Base-by-base conservation (phyloP, 2,797 vertebrate genomes). In the Sebastes kiyomatsui region DNA sequence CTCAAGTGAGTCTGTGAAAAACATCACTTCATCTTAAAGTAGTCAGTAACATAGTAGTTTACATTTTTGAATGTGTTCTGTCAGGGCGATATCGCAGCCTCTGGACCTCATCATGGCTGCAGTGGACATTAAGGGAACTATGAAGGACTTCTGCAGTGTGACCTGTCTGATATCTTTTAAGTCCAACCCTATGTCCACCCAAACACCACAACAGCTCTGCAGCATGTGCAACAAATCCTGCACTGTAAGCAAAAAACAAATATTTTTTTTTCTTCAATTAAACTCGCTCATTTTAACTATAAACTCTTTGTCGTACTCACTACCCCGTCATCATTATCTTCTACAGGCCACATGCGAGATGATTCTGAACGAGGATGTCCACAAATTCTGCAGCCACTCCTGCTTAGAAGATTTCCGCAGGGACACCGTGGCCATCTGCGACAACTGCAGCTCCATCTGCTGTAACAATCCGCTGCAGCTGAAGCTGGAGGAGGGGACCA, bases 71-170 rank as follows among this genome's bases (percentile, higher is more conserved):
- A 20, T 27, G 33, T 46, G 25, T 72, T 85, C 1, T 77, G 30
- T 33, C 80, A 99, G 98, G 88, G 93, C 91, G 14, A 97, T 98
- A 91, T 83, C 91, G 54, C 96, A 97, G 84, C 96, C 94, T 88
- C 97, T 97, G 94, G 97, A 98, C 71, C 94, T 98, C 81, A 96
- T 99, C 94, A 96, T 95, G 88, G 96, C 97, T 65, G 96, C 96
- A 22, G 97, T 99, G 91, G 97, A 99, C 87, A 88, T 84, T 28
- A 94, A 94, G 5, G 96, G 94, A 38, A 92, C 94, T 66, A 95
- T 96, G 79, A 97, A 97, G 91, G 96, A 98, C 80, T 99, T 99
- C 95, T 99, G 98, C 94, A 97, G 97, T 84, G 92, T 95, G 9
- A 92, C 94, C 33, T 99, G 98, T 88, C 95, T 98, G 58, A 92